Evolutionary conservation across 1,140 invertebrate genomes (phyloP), one percentile per base, ranked within the genome.

Genomic region (Aphelinus atriplicis): DNA sequence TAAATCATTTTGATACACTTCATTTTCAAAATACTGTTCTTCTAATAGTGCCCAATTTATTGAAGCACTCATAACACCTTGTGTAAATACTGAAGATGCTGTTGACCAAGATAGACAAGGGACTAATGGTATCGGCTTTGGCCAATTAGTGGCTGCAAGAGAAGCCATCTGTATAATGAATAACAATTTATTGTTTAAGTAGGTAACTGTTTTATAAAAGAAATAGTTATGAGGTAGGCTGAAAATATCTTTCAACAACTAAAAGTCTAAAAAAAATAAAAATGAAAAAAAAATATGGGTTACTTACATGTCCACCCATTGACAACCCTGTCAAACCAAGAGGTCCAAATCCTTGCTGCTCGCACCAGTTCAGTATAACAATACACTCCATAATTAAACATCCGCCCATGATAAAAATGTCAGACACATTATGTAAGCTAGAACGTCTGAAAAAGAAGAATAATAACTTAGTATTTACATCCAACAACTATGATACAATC

Each of bases 391-490:
- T 89, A 57, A 99, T 96, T 62, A 99, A 88, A 85, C 97, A 97
- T 47, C 96, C 97, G 70, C 98, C 98, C 98, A 99, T 99, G 64
- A 99, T 95, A 91, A 99, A 99, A 82, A 99, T 95, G 87, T 99
- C 98, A 61, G 95, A 96, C 0, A 99, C 97, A 90, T 99, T 96
- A 81, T 95, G 94, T 47, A 99, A 90, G 85, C 94, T 94, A 2
- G 98, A 99, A 46, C 97, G 92, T 71, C 95, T 97, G 84, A 86
- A 84, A 80, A 78, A 76, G 80, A 80, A n/a, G 71, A 80, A 69
- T 1, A 53, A 65, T 53, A 6, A 6, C 48, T 47, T 53, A 69
- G 7, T 51, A 55, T 67, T 4, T 77, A 48, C 69, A 57, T 2
- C 50, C 26, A 69, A 66, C 51, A 51, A 58, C 10, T 62, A 6